Conservation (phyloP, 2,888 invertebrate genomes). For the Tachystola acroxantha region DNA sequence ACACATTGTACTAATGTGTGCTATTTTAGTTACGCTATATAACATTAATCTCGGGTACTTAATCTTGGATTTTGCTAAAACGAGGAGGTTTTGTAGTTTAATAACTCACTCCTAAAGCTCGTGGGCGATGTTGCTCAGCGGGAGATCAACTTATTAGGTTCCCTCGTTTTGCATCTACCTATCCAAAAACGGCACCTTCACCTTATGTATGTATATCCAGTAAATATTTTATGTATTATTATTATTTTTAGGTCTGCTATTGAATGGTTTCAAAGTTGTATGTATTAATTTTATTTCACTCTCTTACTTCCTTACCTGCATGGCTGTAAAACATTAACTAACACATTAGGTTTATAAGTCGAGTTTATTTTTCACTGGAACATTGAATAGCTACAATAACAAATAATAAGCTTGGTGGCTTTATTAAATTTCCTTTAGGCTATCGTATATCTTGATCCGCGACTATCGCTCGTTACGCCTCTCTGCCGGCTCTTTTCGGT, state of each 20-base stretch:
- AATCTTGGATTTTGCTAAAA: slow-evolving; percentile 1
- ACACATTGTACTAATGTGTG: too few species aligned
- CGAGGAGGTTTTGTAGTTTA: slow-evolving; percentile 17
- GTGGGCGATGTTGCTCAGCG: slow-evolving; percentile 39
- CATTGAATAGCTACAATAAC: too few species aligned
- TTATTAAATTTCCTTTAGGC: slow-evolving; percentile 32
- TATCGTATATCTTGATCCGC: slow-evolving; percentile 39
- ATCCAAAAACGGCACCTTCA: slow-evolving; percentile 25
- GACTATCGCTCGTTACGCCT: slow-evolving; percentile 49
- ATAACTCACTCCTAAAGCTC: slow-evolving; percentile 28
- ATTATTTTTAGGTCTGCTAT: too few species aligned
- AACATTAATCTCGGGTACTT: too few species aligned
- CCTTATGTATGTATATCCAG: slow-evolving; percentile 16
- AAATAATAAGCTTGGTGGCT: neutral
- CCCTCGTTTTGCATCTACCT: slow-evolving; percentile 33
- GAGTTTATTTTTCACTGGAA: too few species aligned
- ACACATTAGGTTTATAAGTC: too few species aligned
- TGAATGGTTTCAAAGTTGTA: too few species aligned
- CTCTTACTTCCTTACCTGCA: too few species aligned
- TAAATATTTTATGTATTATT: too few species aligned
- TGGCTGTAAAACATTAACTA: too few species aligned
- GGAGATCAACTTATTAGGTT: slow-evolving; percentile 37
- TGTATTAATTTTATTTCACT: too few species aligned
- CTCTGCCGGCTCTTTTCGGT: slow-evolving; percentile 49
- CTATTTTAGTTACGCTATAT: too few species aligned